phyloP scores from a whole-genome alignment of 2,797 vertebrate species.

The Bryconaethiops microstoma region DNA sequence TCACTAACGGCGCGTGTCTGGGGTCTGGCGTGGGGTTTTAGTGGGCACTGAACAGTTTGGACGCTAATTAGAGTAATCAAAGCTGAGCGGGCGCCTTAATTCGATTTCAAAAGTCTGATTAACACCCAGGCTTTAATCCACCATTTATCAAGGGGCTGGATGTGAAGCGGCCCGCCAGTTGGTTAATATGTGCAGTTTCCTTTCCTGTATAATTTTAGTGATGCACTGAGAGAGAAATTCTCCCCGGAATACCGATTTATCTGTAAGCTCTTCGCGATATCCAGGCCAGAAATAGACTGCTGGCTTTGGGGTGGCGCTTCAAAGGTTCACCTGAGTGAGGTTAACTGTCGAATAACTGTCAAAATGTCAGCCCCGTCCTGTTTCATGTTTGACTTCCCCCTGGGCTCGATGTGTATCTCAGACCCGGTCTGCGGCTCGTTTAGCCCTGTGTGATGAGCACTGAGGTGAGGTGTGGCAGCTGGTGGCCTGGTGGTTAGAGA shows the following conservation, averaged over 20 bases:
- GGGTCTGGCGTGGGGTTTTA: conserved; percentile 17
- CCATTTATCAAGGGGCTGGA: conserved; percentile 9
- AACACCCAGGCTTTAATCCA: conserved; percentile 11
- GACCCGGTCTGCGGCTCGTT: not conserved
- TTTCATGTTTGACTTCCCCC: not conserved
- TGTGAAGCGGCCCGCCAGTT: not conserved
- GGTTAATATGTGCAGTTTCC: not conserved
- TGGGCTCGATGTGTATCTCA: not conserved
- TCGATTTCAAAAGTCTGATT: conserved; percentile 39
- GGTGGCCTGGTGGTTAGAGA: too few relatives aligned
- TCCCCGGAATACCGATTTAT: not conserved
- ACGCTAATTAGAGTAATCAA: conserved; percentile 18
- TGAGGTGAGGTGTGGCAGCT: not conserved
- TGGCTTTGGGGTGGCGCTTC: not conserved
- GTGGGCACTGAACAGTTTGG: not conserved
- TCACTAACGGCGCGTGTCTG: not conserved
- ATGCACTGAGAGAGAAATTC: not conserved
- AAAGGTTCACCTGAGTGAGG: not conserved
- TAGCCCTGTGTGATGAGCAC: not conserved
- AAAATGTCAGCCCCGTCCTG: not conserved
- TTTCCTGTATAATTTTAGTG: not conserved
- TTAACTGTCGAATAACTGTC: not conserved
- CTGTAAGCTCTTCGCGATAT: not conserved
- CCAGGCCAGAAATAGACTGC: not conserved
- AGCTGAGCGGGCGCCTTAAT: conserved; percentile 13